Evolutionary conservation across 2,888 invertebrate species (phyloP).

Genomic region (Prionchulus punctatus): DNA sequence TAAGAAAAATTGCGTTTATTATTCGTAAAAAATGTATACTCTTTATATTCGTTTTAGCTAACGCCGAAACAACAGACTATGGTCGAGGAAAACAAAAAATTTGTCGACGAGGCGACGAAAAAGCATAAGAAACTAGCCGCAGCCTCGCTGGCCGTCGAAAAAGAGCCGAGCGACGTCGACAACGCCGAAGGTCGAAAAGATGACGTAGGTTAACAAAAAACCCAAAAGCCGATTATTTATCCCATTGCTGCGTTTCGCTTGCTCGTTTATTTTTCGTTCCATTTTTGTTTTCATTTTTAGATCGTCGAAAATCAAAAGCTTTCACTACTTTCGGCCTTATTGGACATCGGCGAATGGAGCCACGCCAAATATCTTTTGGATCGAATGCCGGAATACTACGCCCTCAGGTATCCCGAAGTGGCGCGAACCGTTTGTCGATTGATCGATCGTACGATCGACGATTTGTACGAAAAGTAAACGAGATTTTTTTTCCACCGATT

Average conservation of each 20-base stretch:
- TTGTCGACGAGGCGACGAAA: constrained; percentile 56
- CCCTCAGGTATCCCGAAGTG: constrained; percentile 45
- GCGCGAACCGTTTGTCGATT: constrained; percentile 59
- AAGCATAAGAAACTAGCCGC: constrained; percentile 53
- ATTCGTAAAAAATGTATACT: too few relatives aligned
- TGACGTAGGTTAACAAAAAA: too few relatives aligned
- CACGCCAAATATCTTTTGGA: constrained; percentile 62
- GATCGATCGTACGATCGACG: constrained; percentile 66
- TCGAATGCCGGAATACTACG: constrained; percentile 52
- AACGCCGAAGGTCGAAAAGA: too few relatives aligned
- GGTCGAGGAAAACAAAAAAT: not conserved
- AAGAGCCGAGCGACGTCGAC: not conserved
- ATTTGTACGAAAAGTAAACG: constrained; percentile 58
- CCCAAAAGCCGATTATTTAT: too few relatives aligned
- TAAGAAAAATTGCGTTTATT: constrained; percentile 42
- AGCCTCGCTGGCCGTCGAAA: not conserved
- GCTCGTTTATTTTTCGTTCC: not conserved
- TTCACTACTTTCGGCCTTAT: constrained; percentile 69
- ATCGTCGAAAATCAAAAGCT: constrained; percentile 63
- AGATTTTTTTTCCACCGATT: too few relatives aligned
- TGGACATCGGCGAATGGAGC: constrained; percentile 76
- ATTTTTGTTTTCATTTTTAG: not conserved
- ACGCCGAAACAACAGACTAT: not conserved
- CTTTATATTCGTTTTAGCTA: not conserved
- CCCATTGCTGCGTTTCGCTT: not conserved